phyloP scores from a whole-genome alignment of 1,140 invertebrate species.

The Homalodisca vitripennis region DNA sequence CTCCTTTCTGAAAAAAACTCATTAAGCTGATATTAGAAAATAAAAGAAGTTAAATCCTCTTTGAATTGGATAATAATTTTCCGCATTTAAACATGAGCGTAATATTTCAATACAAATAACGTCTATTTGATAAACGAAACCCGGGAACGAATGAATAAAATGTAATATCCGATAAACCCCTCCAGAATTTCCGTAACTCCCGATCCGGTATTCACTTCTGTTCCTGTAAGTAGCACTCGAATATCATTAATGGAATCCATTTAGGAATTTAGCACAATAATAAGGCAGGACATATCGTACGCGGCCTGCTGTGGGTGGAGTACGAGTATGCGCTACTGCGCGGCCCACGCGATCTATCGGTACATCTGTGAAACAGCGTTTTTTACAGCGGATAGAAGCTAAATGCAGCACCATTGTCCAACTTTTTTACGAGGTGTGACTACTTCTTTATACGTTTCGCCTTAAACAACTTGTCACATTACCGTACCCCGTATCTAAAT shows the following conservation, averaged over 20 bases:
- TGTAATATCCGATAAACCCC: conserved; percentile 14
- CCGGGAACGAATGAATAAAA: conserved; percentile 14
- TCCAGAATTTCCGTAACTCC: not conserved
- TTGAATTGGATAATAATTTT: no score
- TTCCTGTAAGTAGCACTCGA: conserved; percentile 19
- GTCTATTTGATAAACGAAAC: no score
- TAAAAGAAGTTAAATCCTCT: no score
- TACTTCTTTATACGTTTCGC: not conserved
- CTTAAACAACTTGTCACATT: no score
- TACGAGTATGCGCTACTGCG: no score
- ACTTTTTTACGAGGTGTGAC: not conserved
- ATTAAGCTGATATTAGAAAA: no score
- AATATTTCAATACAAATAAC: no score
- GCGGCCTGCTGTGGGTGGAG: not conserved
- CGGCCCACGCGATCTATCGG: not conserved
- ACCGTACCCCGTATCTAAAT: no score
- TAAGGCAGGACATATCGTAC: conserved; percentile 4
- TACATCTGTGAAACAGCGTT: not conserved
- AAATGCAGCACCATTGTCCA: not conserved
- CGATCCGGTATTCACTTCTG: conserved; percentile 1
- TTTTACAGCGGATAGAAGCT: no score
- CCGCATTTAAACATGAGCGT: no score
- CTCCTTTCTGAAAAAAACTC: not conserved
- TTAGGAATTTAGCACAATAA: conserved; percentile 3
- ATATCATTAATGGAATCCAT: conserved; percentile 25